These are phyloP conservation scores for Chascanopsetta lugubris DNA, from an alignment of 2,113 vertebrate genomes.

Conservation along the genomic window DNA sequence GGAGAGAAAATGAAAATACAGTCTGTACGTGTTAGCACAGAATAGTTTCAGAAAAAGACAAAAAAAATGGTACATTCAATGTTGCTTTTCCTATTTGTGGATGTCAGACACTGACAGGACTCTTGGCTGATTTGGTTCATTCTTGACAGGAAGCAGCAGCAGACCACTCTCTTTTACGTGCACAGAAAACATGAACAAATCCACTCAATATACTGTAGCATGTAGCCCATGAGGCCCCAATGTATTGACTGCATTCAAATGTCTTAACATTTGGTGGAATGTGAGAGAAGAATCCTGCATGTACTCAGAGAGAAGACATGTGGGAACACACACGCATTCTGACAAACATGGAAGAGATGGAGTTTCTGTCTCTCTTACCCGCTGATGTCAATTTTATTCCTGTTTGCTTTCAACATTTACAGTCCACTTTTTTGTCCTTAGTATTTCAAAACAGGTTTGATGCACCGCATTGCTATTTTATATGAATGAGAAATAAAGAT, in stretches of 20 bases:
- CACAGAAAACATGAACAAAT: slow-evolving; percentile 16
- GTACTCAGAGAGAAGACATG: slow-evolving; percentile 8
- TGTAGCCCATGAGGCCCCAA: slow-evolving; percentile 34
- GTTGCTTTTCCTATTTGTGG: slow-evolving; percentile 11
- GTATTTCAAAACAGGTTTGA: background rate
- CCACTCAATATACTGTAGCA: slow-evolving; percentile 15
- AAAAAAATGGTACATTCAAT: background rate
- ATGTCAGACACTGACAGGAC: slow-evolving; percentile 13
- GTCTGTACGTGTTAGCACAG: slow-evolving; percentile 2
- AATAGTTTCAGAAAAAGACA: background rate
- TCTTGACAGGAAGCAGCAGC: background rate
- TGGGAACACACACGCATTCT: slow-evolving; percentile 16
- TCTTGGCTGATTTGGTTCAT: slow-evolving; percentile 14
- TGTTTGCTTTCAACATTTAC: slow-evolving; percentile 8
- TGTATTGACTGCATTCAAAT: slow-evolving; percentile 22
- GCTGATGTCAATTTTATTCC: background rate
- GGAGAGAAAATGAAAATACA: background rate
- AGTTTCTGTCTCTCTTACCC: slow-evolving; percentile 8
- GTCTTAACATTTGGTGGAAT: slow-evolving; percentile 23
- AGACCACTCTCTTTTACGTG: slow-evolving; percentile 18
- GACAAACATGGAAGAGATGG: slow-evolving; percentile 17
- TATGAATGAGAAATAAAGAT: slow-evolving; percentile 7
- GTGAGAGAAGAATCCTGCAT: slow-evolving; percentile 1
- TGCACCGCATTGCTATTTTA: background rate
- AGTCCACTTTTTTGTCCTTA: background rate